Conservation (phyloP, 2,888 invertebrate species). For the Mechanitis mazaeus region DNA sequence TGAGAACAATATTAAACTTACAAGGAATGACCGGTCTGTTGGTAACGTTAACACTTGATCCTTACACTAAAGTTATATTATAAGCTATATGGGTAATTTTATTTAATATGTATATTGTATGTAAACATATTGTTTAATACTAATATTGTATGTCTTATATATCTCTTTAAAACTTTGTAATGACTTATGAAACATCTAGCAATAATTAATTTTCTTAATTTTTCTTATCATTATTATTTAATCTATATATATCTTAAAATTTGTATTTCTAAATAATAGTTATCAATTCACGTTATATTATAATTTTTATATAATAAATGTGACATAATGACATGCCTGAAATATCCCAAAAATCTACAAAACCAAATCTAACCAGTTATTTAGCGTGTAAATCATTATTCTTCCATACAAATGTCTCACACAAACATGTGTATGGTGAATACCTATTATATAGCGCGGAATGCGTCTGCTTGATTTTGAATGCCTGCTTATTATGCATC, state of each 20-base stretch:
- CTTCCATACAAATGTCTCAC: constrained; percentile 69
- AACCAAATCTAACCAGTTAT: background rate
- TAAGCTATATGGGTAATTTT: background rate
- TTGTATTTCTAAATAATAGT: too few relatives aligned
- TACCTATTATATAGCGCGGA: constrained; percentile 68
- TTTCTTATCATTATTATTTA: too few relatives aligned
- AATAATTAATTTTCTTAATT: too few relatives aligned
- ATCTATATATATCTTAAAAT: too few relatives aligned
- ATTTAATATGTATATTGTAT: background rate
- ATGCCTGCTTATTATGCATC: constrained; percentile 75
- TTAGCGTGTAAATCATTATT: constrained; percentile 66
- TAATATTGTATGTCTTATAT: too few relatives aligned
- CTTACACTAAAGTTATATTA: background rate
- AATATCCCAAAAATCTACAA: constrained; percentile 2
- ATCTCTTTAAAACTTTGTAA: too few relatives aligned
- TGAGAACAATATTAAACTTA: constrained; percentile 14
- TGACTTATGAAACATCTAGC: too few relatives aligned
- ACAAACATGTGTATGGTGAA: constrained; percentile 68
- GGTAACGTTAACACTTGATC: background rate
- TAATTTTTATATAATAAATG: too few relatives aligned
- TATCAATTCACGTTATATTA: too few relatives aligned
- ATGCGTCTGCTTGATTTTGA: constrained; percentile 72
- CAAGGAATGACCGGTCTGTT: background rate
- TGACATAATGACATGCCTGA: background rate
- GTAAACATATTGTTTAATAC: too few relatives aligned